These are phyloP conservation scores for Onychostruthus taczanowskii DNA, from an alignment of 2,113 vertebrate species.

Conservation along the genomic window DNA sequence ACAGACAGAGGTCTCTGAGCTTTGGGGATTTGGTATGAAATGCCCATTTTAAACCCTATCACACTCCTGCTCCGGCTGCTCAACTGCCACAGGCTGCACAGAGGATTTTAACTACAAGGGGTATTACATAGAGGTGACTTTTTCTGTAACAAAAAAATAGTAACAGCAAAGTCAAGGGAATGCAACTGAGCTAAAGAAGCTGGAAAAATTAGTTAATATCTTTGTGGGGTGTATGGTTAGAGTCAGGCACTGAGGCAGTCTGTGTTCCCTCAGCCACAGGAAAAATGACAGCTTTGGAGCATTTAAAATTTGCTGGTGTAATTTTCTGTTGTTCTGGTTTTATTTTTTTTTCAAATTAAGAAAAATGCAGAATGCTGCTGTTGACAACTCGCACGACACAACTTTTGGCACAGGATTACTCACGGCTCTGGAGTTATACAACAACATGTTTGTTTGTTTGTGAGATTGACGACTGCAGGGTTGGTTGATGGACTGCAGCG, in stretches of 20 bases:
- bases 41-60: not conserved
- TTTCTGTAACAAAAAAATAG: not conserved
- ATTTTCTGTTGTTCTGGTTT: not conserved
- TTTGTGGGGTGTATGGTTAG: not conserved
- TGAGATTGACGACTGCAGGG: not conserved
- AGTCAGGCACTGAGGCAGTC: not conserved
- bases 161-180: not conserved
- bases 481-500: not conserved
- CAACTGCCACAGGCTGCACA: rapidly evolving
- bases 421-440: not conserved
- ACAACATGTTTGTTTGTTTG: not conserved
- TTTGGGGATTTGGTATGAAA: not conserved
- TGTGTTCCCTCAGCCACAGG: rapidly evolving
- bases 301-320: not conserved
- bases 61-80: not conserved
- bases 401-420: not conserved
- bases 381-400: not conserved
- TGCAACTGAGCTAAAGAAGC: not conserved
- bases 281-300: not conserved
- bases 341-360: not conserved
- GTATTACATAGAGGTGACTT: not conserved
- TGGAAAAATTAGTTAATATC: not conserved
- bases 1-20: not conserved
- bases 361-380: not conserved
- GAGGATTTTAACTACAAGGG: not conserved